A percentile compares a stretch with the other conserved stretches of the same genome.
phyloP scores from a whole-genome alignment of 37 sponge, comb jelly and placozoan genomes.

The Hexactinellida sp. region DNA sequence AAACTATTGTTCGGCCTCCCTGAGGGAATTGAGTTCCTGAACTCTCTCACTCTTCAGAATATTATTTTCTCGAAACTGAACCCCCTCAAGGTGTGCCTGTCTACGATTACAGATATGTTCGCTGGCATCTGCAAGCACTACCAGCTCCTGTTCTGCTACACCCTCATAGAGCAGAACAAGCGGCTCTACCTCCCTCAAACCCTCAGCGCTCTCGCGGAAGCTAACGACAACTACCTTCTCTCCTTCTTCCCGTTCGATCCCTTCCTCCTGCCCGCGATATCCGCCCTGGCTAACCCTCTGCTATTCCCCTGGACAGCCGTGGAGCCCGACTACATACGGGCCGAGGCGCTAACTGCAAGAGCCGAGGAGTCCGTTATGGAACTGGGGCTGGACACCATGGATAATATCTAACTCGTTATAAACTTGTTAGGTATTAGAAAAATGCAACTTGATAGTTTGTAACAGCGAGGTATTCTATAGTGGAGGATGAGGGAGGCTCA shows the following conservation, averaged over 20 bases:
- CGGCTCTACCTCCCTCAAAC: constrained; percentile 31
- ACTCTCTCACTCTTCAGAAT: constrained; percentile 46
- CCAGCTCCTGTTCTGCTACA: constrained; percentile 77
- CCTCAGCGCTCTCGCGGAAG: neutral
- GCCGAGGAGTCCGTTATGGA: neutral
- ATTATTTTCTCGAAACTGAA: constrained; percentile 51
- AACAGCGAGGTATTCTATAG: too few species aligned
- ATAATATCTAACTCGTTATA: neutral
- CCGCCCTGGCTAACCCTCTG: neutral
- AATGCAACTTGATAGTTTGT: neutral
- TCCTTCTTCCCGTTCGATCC: constrained; percentile 11
- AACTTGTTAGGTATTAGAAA: neutral
- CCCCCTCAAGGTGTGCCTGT: constrained; percentile 51
- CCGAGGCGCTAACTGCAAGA: neutral
- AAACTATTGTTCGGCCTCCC: constrained; percentile 26
- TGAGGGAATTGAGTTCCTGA: constrained; percentile 39
- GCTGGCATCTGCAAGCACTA: constrained; percentile 8
- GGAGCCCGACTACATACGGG: neutral
- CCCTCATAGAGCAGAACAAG: constrained; percentile 68
- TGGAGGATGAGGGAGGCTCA: too few species aligned
- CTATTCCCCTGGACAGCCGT: neutral
- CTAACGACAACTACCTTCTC: neutral
- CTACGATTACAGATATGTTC: constrained; percentile 20
- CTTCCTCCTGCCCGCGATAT: neutral
- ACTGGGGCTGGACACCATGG: neutral